Base-by-base conservation (phyloP, 2,888 invertebrate species). In the Axea sp. region DNA sequence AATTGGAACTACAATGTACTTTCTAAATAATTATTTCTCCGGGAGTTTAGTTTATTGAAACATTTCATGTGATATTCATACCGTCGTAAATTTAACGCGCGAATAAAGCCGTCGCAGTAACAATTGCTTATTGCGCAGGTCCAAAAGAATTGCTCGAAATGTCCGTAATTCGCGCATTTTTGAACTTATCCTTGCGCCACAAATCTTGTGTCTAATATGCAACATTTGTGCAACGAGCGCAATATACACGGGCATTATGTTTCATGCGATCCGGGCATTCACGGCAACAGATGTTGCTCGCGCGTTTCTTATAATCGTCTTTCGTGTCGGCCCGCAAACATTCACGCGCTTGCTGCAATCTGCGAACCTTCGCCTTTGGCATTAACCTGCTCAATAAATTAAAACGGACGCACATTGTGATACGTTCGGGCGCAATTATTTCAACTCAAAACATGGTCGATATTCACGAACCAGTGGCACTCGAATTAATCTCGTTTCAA, bases 341-440 rank as follows among this genome's bases (percentile, higher is more conserved):
- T 67, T 49, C 33, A 37, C 53, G 37, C 73, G 26, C 31, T 67
- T 55, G 30, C 39, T 67, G 62, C 65, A 55, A 60, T 64, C 75
- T 43, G 43, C 60, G 49, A 64, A 69, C 53, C 68, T 74, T 74
- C 41, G 51, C 73, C 73, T 69, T 60, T 53, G 74, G 62, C 74
- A 72, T 80, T 81, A 80, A 79, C 76, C 78, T 76, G 77, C 64
- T 68, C 80, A 76, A 81, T 82, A 81, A 80, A 82, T 82, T 82
- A 79, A 82, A 72, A 62, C 77, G 76, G 71, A 79, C 78, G 79
- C 77, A 75, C 76, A 77, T 81, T 78, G 76, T 77, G 78, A 69
- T 67, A 51, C 77, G 77, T 62, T 76, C 76, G 75, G 64, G 73
- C 80, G 78, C 77, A 78, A 80, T 77, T 77, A 80, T 80, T 79